These are phyloP conservation scores for Aleiodes leptofemur DNA, from an alignment of 2,888 invertebrate genomes.

Conservation along the genomic window DNA sequence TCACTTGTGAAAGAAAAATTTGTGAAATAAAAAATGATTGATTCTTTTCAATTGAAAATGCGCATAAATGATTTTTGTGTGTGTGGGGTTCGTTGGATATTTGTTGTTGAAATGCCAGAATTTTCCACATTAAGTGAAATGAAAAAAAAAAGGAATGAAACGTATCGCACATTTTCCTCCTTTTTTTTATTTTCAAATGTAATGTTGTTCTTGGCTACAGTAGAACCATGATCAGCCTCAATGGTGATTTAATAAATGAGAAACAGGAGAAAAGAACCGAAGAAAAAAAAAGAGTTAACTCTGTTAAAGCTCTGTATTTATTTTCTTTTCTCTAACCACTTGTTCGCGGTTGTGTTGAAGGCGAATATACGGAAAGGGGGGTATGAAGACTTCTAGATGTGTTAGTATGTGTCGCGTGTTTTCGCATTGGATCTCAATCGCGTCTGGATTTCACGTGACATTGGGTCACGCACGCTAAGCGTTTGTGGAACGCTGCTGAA, in stretches of 20 bases:
- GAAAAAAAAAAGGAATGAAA: too few species aligned
- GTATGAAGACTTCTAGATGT: constrained; percentile 12
- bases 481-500: constrained; percentile 49
- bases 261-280: too few species aligned
- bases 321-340: constrained; percentile 2
- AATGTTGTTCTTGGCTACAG: too few species aligned
- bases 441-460: constrained; percentile 53
- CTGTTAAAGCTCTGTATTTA: background rate
- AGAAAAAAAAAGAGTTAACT: background rate
- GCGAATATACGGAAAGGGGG: background rate
- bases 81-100: too few species aligned
- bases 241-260: background rate
- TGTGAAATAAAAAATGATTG: too few species aligned
- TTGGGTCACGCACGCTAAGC: constrained; percentile 53
- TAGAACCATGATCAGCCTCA: constrained; percentile 13
- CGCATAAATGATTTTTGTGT: too few species aligned
- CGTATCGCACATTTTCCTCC: too few species aligned
- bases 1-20: too few species aligned
- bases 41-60: too few species aligned
- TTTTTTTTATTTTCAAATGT: too few species aligned
- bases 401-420: constrained; percentile 38
- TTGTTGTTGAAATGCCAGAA: too few species aligned
- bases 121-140: too few species aligned
- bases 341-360: background rate
- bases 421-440: constrained; percentile 45